Conservation (phyloP, 92 coral and sea anemone genomes). For the Bergia puertoricense region DNA sequence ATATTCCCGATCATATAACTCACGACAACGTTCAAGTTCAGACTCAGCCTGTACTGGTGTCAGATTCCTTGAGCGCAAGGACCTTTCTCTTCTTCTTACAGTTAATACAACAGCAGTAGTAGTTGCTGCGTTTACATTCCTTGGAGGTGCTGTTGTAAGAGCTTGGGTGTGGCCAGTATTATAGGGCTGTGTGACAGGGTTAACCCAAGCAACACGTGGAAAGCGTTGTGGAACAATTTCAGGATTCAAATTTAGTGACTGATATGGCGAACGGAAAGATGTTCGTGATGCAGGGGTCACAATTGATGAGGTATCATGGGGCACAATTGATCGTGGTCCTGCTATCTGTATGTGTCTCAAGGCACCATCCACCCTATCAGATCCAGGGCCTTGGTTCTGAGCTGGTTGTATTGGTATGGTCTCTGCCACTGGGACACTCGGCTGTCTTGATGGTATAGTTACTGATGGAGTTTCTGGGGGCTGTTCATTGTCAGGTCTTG, state of each 20-base stretch:
- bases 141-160: conserved; percentile 2
- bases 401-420: background rate
- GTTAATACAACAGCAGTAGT: background rate
- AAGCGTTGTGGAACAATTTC: background rate
- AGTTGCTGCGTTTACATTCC: background rate
- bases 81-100: conserved; percentile 22
- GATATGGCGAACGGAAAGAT: background rate
- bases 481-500: background rate
- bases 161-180: background rate
- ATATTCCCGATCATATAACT: too few relatives aligned
- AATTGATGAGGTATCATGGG: conserved; percentile 16
- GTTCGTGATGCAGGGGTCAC: background rate
- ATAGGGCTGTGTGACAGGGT: conserved; percentile 21
- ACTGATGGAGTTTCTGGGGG: background rate
- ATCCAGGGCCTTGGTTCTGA: conserved; percentile 29
- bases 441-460: background rate
- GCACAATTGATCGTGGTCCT: conserved; percentile 13
- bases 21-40: conserved; percentile 23
- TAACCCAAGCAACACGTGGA: conserved; percentile 22
- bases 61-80: background rate
- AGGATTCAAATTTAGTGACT: background rate
- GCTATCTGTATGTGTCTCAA: background rate
- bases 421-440: conserved; percentile 7
- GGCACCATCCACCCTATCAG: conserved; percentile 9
- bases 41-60: conserved; percentile 7